phyloP scores from a whole-genome alignment of 2,113 vertebrate genomes.

The Crotalus helleri region DNA sequence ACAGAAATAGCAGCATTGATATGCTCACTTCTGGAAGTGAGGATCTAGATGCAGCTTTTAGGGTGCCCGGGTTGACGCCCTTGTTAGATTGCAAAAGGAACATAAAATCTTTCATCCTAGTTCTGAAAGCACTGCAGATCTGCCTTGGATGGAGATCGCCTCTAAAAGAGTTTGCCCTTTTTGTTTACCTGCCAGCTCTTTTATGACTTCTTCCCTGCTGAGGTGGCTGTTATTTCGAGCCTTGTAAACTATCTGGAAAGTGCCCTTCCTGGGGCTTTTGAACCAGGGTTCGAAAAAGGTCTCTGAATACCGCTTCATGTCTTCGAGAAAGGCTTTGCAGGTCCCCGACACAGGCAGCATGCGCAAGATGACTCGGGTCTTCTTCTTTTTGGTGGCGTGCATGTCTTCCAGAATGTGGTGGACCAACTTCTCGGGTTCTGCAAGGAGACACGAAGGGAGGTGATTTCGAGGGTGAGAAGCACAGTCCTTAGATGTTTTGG shows the following conservation, averaged over 20 bases:
- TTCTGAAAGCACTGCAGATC: background rate
- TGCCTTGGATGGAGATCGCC: background rate
- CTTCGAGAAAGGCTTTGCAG: conserved; percentile 90
- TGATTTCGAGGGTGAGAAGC: background rate
- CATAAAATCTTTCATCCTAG: background rate
- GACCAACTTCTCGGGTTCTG: conserved; percentile 88
- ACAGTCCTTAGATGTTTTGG: background rate
- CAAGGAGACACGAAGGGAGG: background rate
- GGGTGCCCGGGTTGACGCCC: background rate
- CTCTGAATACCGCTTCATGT: conserved; percentile 87
- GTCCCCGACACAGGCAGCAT: conserved; percentile 93
- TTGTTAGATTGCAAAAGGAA: background rate
- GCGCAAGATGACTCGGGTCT: conserved; percentile 86
- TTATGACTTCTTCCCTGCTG: conserved; percentile 91
- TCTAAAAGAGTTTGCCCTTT: background rate
- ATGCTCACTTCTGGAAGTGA: background rate
- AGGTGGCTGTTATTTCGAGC: conserved; percentile 91
- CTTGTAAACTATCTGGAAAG: conserved; percentile 93
- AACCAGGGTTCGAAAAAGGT: conserved; percentile 92
- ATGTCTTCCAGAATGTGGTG: conserved; percentile 91
- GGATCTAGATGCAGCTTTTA: background rate
- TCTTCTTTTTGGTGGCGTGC: conserved; percentile 87
- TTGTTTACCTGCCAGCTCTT: conserved; percentile 84
- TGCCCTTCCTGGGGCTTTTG: conserved; percentile 83
- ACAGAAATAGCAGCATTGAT: background rate